Evolutionary conservation across 2,113 vertebrate genomes (phyloP), one percentile per base, ranked within the genome.

Genomic region (Bathybates hornii): DNA sequence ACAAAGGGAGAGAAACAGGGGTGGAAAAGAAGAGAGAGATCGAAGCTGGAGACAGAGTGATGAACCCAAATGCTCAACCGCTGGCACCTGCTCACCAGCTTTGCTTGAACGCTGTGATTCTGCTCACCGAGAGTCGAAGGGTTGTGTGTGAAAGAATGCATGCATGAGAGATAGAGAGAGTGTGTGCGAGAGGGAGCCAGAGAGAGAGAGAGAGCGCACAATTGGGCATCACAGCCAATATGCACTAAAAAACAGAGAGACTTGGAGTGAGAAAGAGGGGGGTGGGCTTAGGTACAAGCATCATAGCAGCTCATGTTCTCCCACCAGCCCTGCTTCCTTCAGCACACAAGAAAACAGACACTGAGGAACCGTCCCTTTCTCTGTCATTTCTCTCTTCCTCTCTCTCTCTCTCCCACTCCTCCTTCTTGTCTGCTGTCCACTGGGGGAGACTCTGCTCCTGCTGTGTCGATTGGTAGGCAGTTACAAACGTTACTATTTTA

Each of bases 401-500:
- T 36, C 79, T 61, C 3, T 17, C 57, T 32, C 73, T 57, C 57
- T 79, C 87, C 59, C 86, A 54, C 88, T 88, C 76, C 81, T 88
- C 89, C 85, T 84, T 38, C 84, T 78, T 24, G 84, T 84, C 86
- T 84, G 66, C 86, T 87, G 89, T 88, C 90, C 89, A 73, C 57
- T 50, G 57, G 85, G 81, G 91, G 93, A 88, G 86, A 89, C 83
- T 59, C 73, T 63, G 54, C 92, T 93, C 87, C 91, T 21, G 85
- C 91, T 81, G 87, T 88, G 89, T 91, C 81, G 84, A 92, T 84
- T 86, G 87, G 82, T 86, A 93, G 94, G 86, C 94, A 92, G 87
- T 95, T 93, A 92, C 93, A 94, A 94, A 87, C 78, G 88, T 85
- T 95, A 92, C 95, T 95, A 94, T 95, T 96, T 94, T 94, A 73